Percentiles rank a stretch among this genome's conserved stretches.
Conservation (phyloP, 2,888 invertebrate genomes). For the Hemicrepidius hirtus region DNA sequence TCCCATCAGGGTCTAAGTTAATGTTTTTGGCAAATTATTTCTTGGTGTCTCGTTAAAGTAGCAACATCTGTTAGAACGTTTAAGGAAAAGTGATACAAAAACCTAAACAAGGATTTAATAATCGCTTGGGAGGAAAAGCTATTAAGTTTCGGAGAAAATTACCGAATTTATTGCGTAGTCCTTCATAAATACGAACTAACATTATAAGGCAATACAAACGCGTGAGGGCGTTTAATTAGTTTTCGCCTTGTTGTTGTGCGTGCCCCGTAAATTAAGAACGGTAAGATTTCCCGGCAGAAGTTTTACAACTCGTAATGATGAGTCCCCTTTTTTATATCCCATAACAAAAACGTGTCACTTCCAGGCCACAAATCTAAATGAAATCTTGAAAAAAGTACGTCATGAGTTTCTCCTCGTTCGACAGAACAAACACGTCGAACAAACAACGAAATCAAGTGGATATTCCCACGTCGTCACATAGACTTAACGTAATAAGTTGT, state of each 20-base stretch:
- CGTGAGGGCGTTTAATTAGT: conserved; percentile 22
- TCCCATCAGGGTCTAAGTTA: no score
- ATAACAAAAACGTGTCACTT: conserved; percentile 16
- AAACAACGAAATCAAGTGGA: conserved; percentile 32
- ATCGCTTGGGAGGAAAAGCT: conserved; percentile 10
- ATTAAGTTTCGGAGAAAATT: conserved; percentile 24
- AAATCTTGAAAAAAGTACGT: neutral
- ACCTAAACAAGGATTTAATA: conserved; percentile 14
- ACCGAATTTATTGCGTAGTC: conserved; percentile 22
- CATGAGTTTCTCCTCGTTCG: neutral
- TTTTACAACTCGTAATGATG: neutral
- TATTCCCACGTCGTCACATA: conserved; percentile 7
- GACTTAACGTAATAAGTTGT: conserved; percentile 32
- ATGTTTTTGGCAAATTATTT: no score
- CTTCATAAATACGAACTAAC: conserved; percentile 8
- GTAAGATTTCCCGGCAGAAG: neutral
- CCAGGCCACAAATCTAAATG: conserved; percentile 10
- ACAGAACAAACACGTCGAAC: neutral
- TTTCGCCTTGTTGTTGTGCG: conserved; percentile 11
- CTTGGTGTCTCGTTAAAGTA: no score
- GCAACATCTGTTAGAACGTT: no score
- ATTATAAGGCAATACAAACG: conserved; percentile 24
- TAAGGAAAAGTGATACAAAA: neutral
- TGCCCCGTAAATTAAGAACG: neutral
- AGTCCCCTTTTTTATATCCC: neutral